Evolutionary conservation across 2,113 vertebrate genomes (phyloP).

Genomic region (Ornithorhynchus anatinus): DNA sequence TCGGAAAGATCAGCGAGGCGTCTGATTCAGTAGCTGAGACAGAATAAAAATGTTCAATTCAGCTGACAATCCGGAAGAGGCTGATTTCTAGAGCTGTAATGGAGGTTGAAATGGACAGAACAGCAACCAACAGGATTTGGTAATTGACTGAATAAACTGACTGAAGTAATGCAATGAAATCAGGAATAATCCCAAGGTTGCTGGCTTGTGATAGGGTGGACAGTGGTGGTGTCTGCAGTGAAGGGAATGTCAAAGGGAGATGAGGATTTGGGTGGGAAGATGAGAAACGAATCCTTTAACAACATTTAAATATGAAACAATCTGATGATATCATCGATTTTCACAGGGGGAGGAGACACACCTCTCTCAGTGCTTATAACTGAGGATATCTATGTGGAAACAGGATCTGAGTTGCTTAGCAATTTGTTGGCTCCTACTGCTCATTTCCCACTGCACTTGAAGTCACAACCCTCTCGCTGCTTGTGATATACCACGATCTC

Average conservation of each 20-base stretch:
- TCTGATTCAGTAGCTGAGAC: too few relatives aligned
- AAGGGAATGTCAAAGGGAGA: not conserved
- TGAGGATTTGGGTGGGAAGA: not conserved
- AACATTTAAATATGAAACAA: not conserved
- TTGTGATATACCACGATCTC: slow-evolving; percentile 7
- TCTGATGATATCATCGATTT: slow-evolving; percentile 34
- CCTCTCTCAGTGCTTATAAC: slow-evolving; percentile 16
- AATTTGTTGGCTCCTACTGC: slow-evolving; percentile 29
- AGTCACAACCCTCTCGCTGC: slow-evolving; percentile 12
- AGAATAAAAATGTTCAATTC: too few relatives aligned
- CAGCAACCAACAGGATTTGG: too few relatives aligned
- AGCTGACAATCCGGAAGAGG: too few relatives aligned
- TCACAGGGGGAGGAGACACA: not conserved
- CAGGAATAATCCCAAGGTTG: too few relatives aligned
- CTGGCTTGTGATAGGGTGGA: not conserved
- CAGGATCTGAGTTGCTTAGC: slow-evolving; percentile 32
- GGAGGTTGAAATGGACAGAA: too few relatives aligned
- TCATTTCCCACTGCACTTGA: slow-evolving; percentile 14
- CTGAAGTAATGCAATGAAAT: too few relatives aligned
- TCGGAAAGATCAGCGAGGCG: too few relatives aligned
- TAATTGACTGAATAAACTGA: too few relatives aligned
- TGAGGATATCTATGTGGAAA: slow-evolving; percentile 40
- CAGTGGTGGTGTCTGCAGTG: not conserved
- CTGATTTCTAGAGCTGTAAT: too few relatives aligned
- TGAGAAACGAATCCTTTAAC: too few relatives aligned